These are phyloP conservation scores for Platanista minor DNA, from an alignment of 2,113 vertebrate genomes.

Conservation along the genomic window DNA sequence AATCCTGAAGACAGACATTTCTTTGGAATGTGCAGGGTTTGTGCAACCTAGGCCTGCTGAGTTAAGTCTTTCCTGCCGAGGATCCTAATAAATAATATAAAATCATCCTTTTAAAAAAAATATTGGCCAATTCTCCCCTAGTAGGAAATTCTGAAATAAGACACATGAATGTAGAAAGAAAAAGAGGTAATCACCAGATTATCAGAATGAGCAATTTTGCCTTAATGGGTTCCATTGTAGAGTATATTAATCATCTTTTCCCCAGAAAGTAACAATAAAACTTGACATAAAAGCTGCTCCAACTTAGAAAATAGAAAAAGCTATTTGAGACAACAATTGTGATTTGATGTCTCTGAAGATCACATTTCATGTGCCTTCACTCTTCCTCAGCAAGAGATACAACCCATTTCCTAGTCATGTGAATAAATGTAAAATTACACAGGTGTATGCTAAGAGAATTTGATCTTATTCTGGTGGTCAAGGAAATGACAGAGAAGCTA, in stretches of 20 bases:
- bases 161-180: not conserved
- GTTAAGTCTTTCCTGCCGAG: not conserved
- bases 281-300: not conserved
- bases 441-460: not conserved
- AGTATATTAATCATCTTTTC: not conserved
- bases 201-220: not conserved
- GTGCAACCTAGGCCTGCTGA: too few species aligned
- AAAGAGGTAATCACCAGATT: not conserved
- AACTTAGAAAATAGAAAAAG: not conserved
- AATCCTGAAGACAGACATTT: not conserved
- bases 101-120: rapidly evolving
- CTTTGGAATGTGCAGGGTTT: not conserved
- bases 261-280: not conserved
- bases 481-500: not conserved
- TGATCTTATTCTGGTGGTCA: not conserved
- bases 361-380: not conserved
- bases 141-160: not conserved
- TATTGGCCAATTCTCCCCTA: not conserved
- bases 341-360: not conserved
- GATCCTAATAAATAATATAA: not conserved
- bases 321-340: not conserved
- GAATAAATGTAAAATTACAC: not conserved
- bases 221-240: not conserved
- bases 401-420: not conserved
- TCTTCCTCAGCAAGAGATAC: not conserved